phyloP scores from a whole-genome alignment of 2,888 invertebrate genomes.

The Archaeoteleia sp. region DNA sequence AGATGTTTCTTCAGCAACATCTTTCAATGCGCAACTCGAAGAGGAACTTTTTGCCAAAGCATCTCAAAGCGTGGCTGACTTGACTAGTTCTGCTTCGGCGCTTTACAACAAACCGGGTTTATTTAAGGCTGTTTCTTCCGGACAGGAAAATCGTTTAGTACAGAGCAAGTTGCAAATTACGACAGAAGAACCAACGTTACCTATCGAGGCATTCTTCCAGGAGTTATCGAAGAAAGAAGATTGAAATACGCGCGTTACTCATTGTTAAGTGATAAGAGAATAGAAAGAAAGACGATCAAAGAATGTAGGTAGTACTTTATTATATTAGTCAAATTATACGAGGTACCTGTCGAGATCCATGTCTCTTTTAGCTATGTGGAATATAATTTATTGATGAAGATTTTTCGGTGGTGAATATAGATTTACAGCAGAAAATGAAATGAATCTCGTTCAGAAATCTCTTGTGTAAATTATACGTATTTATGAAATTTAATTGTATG shows the following conservation, averaged over 20 bases:
- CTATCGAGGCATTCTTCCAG: conserved; percentile 88
- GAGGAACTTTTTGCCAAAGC: conserved; percentile 70
- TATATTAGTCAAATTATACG: conserved; percentile 36
- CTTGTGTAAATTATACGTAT: conserved; percentile 39
- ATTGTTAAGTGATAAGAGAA: conserved; percentile 31
- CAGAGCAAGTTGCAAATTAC: conserved; percentile 84
- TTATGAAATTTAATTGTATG: conserved; percentile 25
- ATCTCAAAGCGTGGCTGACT: conserved; percentile 83
- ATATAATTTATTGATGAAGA: conserved; percentile 35
- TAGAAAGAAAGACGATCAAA: conserved; percentile 28
- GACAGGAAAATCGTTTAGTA: conserved; percentile 78
- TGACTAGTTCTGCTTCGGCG: conserved; percentile 84
- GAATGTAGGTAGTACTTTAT: conserved; percentile 32
- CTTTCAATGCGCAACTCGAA: conserved; percentile 59
- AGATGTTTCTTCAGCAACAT: conserved; percentile 26
- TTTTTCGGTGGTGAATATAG: conserved; percentile 9
- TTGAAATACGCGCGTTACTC: conserved; percentile 61
- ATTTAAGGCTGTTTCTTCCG: conserved; percentile 81
- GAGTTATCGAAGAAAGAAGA: conserved; percentile 80
- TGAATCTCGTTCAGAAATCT: conserved; percentile 21
- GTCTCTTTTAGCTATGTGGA: conserved; percentile 21
- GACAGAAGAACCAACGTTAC: conserved; percentile 86
- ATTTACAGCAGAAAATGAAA: conserved; percentile 8
- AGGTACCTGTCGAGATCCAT: conserved; percentile 31
- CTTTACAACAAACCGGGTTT: conserved; percentile 83